phyloP scores from a whole-genome alignment of 2,888 invertebrate species.

The Arctia plantaginis region DNA sequence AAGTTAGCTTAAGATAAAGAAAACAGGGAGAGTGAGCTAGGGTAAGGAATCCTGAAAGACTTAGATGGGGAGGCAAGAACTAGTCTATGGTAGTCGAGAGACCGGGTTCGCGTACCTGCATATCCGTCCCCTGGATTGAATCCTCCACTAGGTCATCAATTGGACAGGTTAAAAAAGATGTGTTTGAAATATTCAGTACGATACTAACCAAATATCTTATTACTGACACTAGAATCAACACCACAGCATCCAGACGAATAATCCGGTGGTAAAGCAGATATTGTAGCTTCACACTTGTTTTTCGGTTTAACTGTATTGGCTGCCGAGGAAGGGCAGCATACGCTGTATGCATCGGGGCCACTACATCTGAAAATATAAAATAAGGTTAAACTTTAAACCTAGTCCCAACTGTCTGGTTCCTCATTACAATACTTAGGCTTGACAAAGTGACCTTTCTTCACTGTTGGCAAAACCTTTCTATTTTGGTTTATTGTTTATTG shows the following conservation, averaged over 20 bases:
- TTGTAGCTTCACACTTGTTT: constrained; percentile 15
- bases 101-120: too few species aligned
- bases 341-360: constrained; percentile 59
- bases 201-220: constrained; percentile 61
- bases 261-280: constrained; percentile 59
- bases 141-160: too few species aligned
- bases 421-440: neutral
- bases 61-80: too few species aligned
- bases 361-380: constrained; percentile 57
- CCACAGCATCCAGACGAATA: constrained; percentile 66
- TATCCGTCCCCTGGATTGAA: too few species aligned
- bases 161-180: too few species aligned
- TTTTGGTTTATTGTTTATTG: too few species aligned
- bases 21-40: too few species aligned
- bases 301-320: neutral
- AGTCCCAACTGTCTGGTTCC: neutral
- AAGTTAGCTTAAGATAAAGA: too few species aligned
- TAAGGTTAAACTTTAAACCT: neutral
- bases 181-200: neutral
- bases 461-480: too few species aligned
- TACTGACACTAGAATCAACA: constrained; percentile 48
- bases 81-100: too few species aligned
- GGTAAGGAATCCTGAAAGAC: too few species aligned
- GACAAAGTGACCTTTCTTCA: too few species aligned
- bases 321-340: constrained; percentile 59